A percentile compares a stretch with the other conserved stretches of the same genome.
Evolutionary conservation across 2,797 vertebrate genomes (phyloP).

Genomic region (Gambelia wislizenii): DNA sequence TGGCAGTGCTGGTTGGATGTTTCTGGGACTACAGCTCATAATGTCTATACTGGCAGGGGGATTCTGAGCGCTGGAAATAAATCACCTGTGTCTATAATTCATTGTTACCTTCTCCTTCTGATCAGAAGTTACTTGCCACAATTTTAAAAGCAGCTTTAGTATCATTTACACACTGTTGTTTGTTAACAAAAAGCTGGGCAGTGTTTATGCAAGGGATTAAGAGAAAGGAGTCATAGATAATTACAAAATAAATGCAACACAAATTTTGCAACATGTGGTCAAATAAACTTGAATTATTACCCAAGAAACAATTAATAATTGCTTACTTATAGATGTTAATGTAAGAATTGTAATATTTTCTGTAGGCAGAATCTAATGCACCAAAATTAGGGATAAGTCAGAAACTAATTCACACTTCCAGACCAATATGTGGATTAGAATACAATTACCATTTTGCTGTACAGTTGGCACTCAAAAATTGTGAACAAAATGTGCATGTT

Average conservation of each 20-base stretch:
- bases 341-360: rapidly evolving
- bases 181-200: conserved; percentile 47
- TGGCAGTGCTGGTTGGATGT: too few relatives aligned
- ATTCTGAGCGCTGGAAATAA: neutral
- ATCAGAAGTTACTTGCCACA: conserved; percentile 39
- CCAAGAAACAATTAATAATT: conserved; percentile 41
- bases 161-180: conserved; percentile 45
- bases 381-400: neutral
- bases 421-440: neutral
- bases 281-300: conserved; percentile 51
- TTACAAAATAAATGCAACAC: conserved; percentile 34
- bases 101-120: neutral
- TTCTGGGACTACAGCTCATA: too few relatives aligned
- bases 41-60: too few relatives aligned
- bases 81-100: neutral
- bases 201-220: conserved; percentile 40
- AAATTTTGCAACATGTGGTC: conserved; percentile 11
- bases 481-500: neutral
- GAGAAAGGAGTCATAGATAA: conserved; percentile 20
- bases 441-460: neutral
- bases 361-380: rapidly evolving
- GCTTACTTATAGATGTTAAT: conserved; percentile 44
- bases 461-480: neutral
- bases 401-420: neutral
- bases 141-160: conserved; percentile 7